Evolutionary conservation across 1,140 invertebrate species (phyloP).

Genomic region (Brachystomella parvula): DNA sequence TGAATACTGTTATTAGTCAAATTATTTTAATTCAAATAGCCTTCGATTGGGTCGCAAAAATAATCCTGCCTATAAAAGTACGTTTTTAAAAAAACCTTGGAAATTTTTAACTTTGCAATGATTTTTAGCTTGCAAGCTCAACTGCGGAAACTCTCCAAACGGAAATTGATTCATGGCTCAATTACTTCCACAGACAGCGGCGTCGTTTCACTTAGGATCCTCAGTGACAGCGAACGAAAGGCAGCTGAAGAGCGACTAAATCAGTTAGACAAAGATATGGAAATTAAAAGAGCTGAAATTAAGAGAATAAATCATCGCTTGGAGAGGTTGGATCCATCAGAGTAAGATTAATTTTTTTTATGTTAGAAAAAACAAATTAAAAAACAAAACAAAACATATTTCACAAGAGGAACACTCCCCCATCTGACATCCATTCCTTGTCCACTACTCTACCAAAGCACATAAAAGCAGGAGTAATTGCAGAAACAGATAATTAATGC

Average conservation of each 20-base stretch:
- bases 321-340: constrained; percentile 67
- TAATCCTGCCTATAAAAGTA: too few relatives aligned
- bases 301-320: constrained; percentile 65
- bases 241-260: constrained; percentile 59
- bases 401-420: not conserved
- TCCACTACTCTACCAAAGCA: too few relatives aligned
- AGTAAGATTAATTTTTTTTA: constrained; percentile 50
- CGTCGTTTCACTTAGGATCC: constrained; percentile 42
- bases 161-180: constrained; percentile 35
- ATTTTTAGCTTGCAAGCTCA: constrained; percentile 35
- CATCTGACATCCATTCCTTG: too few relatives aligned
- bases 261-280: constrained; percentile 58
- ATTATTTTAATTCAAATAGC: too few relatives aligned
- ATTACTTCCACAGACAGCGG: constrained; percentile 41
- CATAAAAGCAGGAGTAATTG: too few relatives aligned
- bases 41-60: too few relatives aligned
- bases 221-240: constrained; percentile 51
- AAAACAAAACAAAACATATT: not conserved
- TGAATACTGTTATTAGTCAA: too few relatives aligned
- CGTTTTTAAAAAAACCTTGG: not conserved
- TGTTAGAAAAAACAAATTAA: not conserved
- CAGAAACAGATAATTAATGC: not conserved
- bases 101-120: not conserved
- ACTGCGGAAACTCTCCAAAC: constrained; percentile 34
- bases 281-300: constrained; percentile 60